These are phyloP conservation scores for Urophycis tenuis DNA, from an alignment of 2,797 vertebrate species.

Conservation along the genomic window DNA sequence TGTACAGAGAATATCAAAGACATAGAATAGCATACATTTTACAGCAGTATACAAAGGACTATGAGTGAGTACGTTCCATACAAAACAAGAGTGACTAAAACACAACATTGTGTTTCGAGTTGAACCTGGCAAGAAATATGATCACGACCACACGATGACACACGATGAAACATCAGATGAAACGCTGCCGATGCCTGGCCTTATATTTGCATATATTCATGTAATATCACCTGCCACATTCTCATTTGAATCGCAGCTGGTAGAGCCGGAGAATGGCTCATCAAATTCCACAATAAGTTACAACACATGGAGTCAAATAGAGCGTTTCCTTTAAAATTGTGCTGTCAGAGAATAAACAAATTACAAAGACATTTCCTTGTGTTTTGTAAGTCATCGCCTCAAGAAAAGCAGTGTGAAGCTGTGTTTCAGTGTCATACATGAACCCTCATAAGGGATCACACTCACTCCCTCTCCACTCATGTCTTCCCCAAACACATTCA, in stretches of 20 bases:
- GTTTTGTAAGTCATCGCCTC: conserved; percentile 17
- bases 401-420: neutral
- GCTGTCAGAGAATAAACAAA: neutral
- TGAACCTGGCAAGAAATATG: conserved; percentile 38
- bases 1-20: conserved; percentile 50
- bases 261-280: conserved; percentile 65
- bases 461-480: neutral
- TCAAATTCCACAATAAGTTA: conserved; percentile 57
- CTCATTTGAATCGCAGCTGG: conserved; percentile 67
- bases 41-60: conserved; percentile 48
- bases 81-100: conserved; percentile 37
- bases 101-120: conserved; percentile 33
- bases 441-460: neutral
- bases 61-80: conserved; percentile 48
- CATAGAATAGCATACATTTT: conserved; percentile 50
- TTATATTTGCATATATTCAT: conserved; percentile 72
- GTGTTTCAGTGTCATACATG: neutral
- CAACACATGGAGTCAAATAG: neutral
- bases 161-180: conserved; percentile 32
- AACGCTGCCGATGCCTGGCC: conserved; percentile 37
- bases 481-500: neutral
- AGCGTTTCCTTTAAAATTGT: neutral
- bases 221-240: conserved; percentile 64
- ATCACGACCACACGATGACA: neutral
- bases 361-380: conserved; percentile 42